Percentiles rank a stretch among this genome's conserved stretches.
These are phyloP conservation scores for Centroberyx gerrardi DNA, from an alignment of 2,797 vertebrate species.

Conservation along the genomic window DNA sequence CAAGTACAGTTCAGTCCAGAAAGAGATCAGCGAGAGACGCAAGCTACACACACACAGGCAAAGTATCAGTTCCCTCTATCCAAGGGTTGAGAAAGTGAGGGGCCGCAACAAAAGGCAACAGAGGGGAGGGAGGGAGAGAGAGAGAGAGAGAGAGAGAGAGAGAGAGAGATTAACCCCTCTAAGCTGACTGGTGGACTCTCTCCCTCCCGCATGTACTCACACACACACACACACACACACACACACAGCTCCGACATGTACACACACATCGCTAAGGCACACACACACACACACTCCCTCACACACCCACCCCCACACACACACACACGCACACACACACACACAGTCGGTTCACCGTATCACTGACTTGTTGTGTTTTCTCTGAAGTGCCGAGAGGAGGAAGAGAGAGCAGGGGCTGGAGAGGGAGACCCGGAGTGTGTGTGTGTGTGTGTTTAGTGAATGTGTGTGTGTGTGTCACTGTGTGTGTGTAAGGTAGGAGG, in stretches of 20 bases:
- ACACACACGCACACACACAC: constrained; percentile 50
- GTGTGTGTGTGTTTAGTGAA: constrained; percentile 33
- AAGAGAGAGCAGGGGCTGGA: constrained; percentile 59
- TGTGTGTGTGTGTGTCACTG: constrained; percentile 46
- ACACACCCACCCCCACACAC: constrained; percentile 21
- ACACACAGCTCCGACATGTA: not conserved
- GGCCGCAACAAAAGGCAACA: constrained; percentile 81
- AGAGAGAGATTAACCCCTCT: constrained; percentile 74
- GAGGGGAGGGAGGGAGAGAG: constrained; percentile 67
- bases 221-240: constrained; percentile 14
- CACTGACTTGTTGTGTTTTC: constrained; percentile 78
- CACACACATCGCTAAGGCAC: not conserved
- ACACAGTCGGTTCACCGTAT: constrained; percentile 65
- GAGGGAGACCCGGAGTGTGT: constrained; percentile 36
- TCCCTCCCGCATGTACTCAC: constrained; percentile 35
- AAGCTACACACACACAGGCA: constrained; percentile 48
- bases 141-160: constrained; percentile 43
- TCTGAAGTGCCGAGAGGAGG: constrained; percentile 77
- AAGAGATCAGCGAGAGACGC: constrained; percentile 39
- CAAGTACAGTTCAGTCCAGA: constrained; percentile 72
- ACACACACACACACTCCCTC: not conserved
- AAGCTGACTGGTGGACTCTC: constrained; percentile 71
- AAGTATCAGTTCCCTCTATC: constrained; percentile 76
- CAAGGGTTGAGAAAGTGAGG: constrained; percentile 79
- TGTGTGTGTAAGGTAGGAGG: constrained; percentile 73